Base-by-base conservation (phyloP, 1,140 invertebrate species). In the Neodiprion pinetum region DNA sequence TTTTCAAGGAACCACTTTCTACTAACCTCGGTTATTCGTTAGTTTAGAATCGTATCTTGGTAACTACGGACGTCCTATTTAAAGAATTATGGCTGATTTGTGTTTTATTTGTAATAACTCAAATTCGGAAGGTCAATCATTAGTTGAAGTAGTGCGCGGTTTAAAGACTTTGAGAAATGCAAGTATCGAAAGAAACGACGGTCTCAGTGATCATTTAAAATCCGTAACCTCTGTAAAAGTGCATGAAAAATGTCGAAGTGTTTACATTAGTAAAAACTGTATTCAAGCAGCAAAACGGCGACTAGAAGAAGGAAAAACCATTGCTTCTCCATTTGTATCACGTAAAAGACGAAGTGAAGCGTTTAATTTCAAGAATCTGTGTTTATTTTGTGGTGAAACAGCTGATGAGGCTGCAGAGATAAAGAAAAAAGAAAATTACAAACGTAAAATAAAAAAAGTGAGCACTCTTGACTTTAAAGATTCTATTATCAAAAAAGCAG, bases 381-480 rank as follows among this genome's bases (percentile, higher is more conserved):
- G 73, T 74, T 75, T 77, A 77, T 75, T 74, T 74, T 77, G 73
- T 77, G 70, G 76, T 47, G 53, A 84, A 78, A 77, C 72, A 71
- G 81, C 81, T 81, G 72, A 84, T 81, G 82, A 81, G 77, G 23
- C 68, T 72, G 73, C 48, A 69, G 49, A 68, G n/a, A 74, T 73
- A 75, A 83, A 79, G 81, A 73, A 76, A 83, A 80, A 79, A 81
- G 79, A 80, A 72, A 83, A 83, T 70, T 85, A 82, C 77, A 72
- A 80, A 80, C 80, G 80, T 67, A 82, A 71, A 73, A 83, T 84
- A 73, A 81, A 73, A 73, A 80, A 80, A 73, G 82, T 83, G 71
- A 81, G 79, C 80, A 83, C 80, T 82, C 79, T 85, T 40, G 28
- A 40, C 2, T 40, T 40, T 40, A 74, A 71, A 77, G 73, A 77